Percentiles rank a stretch among this genome's conserved stretches.
phyloP scores from a whole-genome alignment of 2,888 invertebrate species.

The Cabera pusaria region DNA sequence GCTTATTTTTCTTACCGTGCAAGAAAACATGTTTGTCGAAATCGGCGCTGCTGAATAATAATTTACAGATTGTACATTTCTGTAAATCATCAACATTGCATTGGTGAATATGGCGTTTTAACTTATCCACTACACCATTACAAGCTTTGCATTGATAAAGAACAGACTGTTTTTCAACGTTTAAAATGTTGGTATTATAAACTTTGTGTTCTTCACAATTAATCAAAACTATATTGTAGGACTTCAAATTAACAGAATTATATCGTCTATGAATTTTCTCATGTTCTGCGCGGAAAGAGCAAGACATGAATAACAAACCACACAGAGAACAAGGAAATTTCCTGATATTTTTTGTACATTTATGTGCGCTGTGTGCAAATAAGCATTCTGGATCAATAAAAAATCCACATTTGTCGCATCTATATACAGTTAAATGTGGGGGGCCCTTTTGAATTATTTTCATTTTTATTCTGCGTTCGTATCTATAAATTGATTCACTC shows the following conservation, averaged over 20 bases:
- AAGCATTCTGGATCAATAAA: conserved; percentile 46
- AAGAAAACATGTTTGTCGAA: conserved; percentile 44
- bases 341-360: conserved; percentile 39
- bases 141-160: conserved; percentile 65
- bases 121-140: conserved; percentile 47
- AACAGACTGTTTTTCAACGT: conserved; percentile 39
- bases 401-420: conserved; percentile 55
- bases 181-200: conserved; percentile 40
- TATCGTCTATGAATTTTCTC: conserved; percentile 46
- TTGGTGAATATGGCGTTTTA: conserved; percentile 34
- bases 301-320: conserved; percentile 48
- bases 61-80: conserved; percentile 53
- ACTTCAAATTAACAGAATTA: conserved; percentile 35
- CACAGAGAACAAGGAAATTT: conserved; percentile 53
- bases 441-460: conserved; percentile 51
- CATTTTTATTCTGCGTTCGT: conserved; percentile 60
- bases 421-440: conserved; percentile 46
- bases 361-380: conserved; percentile 45
- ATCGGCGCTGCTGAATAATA: conserved; percentile 44
- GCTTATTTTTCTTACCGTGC: too few species aligned
- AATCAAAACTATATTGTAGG: conserved; percentile 53
- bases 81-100: conserved; percentile 43
- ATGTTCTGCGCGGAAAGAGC: conserved; percentile 41
- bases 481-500: conserved; percentile 53
- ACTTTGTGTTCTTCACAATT: conserved; percentile 48